A percentile compares a stretch with the other conserved stretches of the same genome.
Evolutionary conservation across 2,888 invertebrate genomes (phyloP).

Genomic region (Synanthedon tipuliformis): DNA sequence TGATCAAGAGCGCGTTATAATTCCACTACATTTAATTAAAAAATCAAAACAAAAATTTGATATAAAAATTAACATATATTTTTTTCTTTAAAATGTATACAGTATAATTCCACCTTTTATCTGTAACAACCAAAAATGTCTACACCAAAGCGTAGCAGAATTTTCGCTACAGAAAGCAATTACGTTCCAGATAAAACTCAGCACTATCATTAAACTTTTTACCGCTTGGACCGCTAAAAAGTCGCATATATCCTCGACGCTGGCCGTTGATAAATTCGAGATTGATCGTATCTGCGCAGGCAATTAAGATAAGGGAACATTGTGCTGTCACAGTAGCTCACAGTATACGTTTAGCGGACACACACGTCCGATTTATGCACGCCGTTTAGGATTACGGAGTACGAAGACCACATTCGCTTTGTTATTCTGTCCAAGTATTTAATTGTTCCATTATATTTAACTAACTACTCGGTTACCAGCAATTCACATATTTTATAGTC

Average conservation of each 20-base stretch:
- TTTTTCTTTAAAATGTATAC: too few species aligned
- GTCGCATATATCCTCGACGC: constrained; percentile 14
- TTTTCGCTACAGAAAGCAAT: neutral
- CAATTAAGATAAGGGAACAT: constrained; percentile 64
- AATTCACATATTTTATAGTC: too few species aligned
- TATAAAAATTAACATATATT: too few species aligned
- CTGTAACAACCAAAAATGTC: too few species aligned
- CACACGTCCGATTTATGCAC: constrained; percentile 39
- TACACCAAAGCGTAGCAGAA: too few species aligned
- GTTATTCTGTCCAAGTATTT: neutral
- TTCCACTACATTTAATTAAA: too few species aligned
- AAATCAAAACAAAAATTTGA: too few species aligned
- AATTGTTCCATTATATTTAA: neutral
- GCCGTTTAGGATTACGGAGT: constrained; percentile 19
- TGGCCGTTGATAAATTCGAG: constrained; percentile 34
- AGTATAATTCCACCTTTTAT: too few species aligned
- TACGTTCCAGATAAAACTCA: constrained; percentile 2
- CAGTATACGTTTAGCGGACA: constrained; percentile 41
- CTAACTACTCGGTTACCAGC: too few species aligned
- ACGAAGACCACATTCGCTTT: neutral
- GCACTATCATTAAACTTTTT: constrained; percentile 47
- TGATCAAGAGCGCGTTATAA: too few species aligned
- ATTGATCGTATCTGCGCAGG: constrained; percentile 51
- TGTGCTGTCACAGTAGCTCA: constrained; percentile 46
- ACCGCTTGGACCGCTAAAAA: constrained; percentile 34